Evolutionary conservation across 2,113 vertebrate genomes (phyloP).

Genomic region (Microtus ochrogaster): DNA sequence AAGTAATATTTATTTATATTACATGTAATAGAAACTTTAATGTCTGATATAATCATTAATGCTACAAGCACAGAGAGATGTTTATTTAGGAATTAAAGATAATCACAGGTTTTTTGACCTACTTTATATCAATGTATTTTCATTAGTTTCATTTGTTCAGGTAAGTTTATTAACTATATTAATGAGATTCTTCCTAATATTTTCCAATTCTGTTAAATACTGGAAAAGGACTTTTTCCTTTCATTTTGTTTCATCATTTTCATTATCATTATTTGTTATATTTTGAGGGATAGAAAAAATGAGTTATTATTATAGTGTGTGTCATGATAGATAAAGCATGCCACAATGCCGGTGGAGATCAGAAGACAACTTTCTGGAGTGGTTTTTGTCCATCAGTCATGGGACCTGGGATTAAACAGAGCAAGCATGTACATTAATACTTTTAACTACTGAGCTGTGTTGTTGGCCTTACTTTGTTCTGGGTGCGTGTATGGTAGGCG

Average conservation of each 20-base stretch:
- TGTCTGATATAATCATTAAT: conserved; percentile 63
- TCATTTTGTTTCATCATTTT: neutral
- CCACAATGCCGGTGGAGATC: neutral
- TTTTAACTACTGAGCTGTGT: neutral
- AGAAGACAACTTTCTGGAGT: neutral
- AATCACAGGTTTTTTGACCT: neutral
- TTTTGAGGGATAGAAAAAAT: no score
- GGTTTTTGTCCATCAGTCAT: neutral
- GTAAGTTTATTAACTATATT: conserved; percentile 21
- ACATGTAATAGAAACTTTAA: conserved; percentile 58
- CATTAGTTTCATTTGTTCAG: neutral
- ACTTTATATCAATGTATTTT: conserved; percentile 10
- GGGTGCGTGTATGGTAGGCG: neutral
- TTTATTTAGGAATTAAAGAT: conserved; percentile 51
- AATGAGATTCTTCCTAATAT: neutral
- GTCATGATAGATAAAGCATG: neutral
- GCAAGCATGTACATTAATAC: neutral
- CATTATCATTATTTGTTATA: neutral
- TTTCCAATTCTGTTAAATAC: neutral
- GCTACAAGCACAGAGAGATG: neutral
- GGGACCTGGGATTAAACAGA: neutral
- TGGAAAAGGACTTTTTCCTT: neutral
- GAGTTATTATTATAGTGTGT: no score
- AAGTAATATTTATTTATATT: conserved; percentile 69
- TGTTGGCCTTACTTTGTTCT: neutral